Base-by-base conservation (phyloP, 2,113 vertebrate genomes). In the Plotosus lineatus region DNA sequence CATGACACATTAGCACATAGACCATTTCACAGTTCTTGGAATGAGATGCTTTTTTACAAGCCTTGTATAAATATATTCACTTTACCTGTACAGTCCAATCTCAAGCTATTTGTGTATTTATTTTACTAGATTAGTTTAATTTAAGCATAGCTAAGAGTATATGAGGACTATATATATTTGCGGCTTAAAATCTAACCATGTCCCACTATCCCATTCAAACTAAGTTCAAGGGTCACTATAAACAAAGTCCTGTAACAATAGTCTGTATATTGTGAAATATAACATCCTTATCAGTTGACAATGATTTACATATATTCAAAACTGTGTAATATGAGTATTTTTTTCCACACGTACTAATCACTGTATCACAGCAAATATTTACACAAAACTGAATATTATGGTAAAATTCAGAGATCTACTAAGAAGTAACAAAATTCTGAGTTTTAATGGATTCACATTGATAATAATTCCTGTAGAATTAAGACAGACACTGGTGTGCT, bases 11-110 rank as follows among this genome's bases (percentile, higher is more conserved):
- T 86, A 79, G 40, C 46, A 33, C 69, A 51, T 44, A 61, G 38
- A 80, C 90, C 89, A 23, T 89, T 81, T 89, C 89, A 92, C 91
- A 86, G 81, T 82, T 89, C 89, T 85, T 56, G 77, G 89, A 88
- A 88, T 81, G 85, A 90, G 87, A 83, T 89, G 88, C 86, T 90
- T 85, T 71, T 76, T 83, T 83, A 90, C 82, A 48, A 83, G 85
- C 86, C 83, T 88, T 89, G 73, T 77, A 77, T 58, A 53, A 77
- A 85, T 86, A 85, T 87, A 86, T 90, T 84, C 84, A 91, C 89
- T 89, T 88, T 86, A 79, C 86, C 83, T 46, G 38, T 80, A 77
- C 77, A 86, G 73, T 86, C 83, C 81, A 81, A 77, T 85, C 85
- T 85, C 79, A 75, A 84, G 78, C 86, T 83, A 87, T 75, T 82